These are phyloP conservation scores for Catocala nupta DNA, from an alignment of 2,888 invertebrate species.

Conservation along the genomic window DNA sequence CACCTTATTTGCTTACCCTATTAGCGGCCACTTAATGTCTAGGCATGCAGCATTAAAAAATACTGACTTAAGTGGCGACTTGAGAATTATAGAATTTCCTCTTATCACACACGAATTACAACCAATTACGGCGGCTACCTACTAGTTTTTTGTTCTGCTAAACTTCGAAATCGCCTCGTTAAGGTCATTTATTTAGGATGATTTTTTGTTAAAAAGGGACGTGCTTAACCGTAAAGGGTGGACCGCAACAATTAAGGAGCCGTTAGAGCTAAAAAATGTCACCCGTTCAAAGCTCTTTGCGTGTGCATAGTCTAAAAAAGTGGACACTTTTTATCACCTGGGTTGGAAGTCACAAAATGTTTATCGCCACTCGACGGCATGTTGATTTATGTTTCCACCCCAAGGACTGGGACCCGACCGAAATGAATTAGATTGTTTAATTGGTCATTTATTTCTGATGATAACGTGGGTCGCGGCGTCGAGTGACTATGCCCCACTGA, in stretches of 20 bases:
- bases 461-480: slow-evolving; percentile 69
- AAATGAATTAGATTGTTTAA: slow-evolving; percentile 86
- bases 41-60: slow-evolving; percentile 73
- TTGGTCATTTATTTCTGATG: slow-evolving; percentile 85
- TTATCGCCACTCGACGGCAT: slow-evolving; percentile 84
- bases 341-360: slow-evolving; percentile 86
- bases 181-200: slow-evolving; percentile 78
- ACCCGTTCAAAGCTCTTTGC: slow-evolving; percentile 77
- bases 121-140: slow-evolving; percentile 70
- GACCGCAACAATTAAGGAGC: slow-evolving; percentile 82
- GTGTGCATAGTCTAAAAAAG: slow-evolving; percentile 79
- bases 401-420: slow-evolving; percentile 65
- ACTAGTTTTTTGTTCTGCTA: slow-evolving; percentile 66
- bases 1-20: slow-evolving; percentile 77
- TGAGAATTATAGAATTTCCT: slow-evolving; percentile 67
- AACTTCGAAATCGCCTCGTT: slow-evolving; percentile 68
- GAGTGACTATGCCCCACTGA: slow-evolving; percentile 69
- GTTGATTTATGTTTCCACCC: slow-evolving; percentile 86
- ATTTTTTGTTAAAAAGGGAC: slow-evolving; percentile 77
- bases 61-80: slow-evolving; percentile 73
- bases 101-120: slow-evolving; percentile 75
- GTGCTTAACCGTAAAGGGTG: slow-evolving; percentile 78
- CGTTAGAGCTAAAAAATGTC: slow-evolving; percentile 84
- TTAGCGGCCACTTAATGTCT: slow-evolving; percentile 78
- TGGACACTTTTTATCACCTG: slow-evolving; percentile 85